Base-by-base conservation (phyloP, 2,113 vertebrate species). In the Hylia prasina region DNA sequence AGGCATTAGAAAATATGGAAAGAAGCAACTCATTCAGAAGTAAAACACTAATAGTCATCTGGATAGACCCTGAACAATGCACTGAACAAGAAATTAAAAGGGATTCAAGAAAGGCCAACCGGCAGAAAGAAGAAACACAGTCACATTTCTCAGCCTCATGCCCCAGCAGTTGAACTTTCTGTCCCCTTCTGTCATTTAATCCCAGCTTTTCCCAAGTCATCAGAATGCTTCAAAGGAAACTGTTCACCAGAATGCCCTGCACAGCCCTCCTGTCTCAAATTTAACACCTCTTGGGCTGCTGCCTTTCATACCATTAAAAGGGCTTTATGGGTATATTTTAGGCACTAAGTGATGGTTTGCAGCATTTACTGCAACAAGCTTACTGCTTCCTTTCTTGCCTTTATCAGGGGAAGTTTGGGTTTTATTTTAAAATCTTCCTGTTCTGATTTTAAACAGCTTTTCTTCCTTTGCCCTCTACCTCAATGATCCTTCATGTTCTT, bases 151-250 rank as follows among this genome's bases (percentile, higher is more conserved):
- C 63, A 73, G 56, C n/a, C 83, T 47, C 39, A 25, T 57, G 68
- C 63, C 47, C n/a, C 56, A 79, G 80, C 40, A 90, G 72, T 51
- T 92, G 90, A 95, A 92, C 88, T 86, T 93, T 79, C 66, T 88
- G 87, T 90, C 80, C 75, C 44, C 39, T 93, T 85, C 82, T 90
- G 78, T 76, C 81, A 90, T 91, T 94, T 90, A 96, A 94, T 87
- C 47, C 68, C 76, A 63, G 70, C 11, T 94, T 94, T 91, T 66
- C 80, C 64, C 51, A 85, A 94, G 87, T 37, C 65, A 80, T 66
- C 81, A 89, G 50, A 21, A 30, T 40, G 15, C 37, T 93, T 82
- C 81, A 87, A 72, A 93, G 66, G 37, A 94, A 71, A 85, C 63
- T 48, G 76, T 25, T 39, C 51, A 73, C 44, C 56, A 56, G 66